phyloP scores from a whole-genome alignment of 2,888 invertebrate genomes.

The Synanthedon vespiformis region DNA sequence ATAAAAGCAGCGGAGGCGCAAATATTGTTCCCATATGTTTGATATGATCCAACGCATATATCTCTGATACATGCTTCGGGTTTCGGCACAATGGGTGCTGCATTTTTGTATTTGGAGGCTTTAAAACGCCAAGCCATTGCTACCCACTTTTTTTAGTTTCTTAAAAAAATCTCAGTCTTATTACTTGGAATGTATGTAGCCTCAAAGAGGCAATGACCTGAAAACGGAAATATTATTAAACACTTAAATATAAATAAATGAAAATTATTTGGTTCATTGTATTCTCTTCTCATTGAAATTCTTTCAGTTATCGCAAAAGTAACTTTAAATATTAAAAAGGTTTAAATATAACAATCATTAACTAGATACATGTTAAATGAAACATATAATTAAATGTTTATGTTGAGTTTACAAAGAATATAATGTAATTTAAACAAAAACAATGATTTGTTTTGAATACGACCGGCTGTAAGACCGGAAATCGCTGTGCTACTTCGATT shows the following conservation, averaged over 20 bases:
- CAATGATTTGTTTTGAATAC: slow-evolving; percentile 62
- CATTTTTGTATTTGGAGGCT: slow-evolving; percentile 98
- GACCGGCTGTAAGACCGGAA: slow-evolving; percentile 55
- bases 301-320: neutral
- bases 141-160: slow-evolving; percentile 34
- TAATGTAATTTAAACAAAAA: slow-evolving; percentile 19
- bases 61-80: slow-evolving; percentile 92
- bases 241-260: slow-evolving; percentile 1
- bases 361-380: neutral
- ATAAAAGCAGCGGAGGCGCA: slow-evolving; percentile 92
- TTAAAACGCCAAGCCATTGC: slow-evolving; percentile 95
- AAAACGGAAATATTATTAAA: slow-evolving; percentile 13
- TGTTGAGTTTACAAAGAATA: slow-evolving; percentile 5
- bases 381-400: neutral
- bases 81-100: slow-evolving; percentile 94
- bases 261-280: slow-evolving; percentile 5
- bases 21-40: slow-evolving; percentile 95
- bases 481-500: slow-evolving; percentile 9
- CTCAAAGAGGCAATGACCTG: slow-evolving; percentile 28
- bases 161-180: slow-evolving; percentile 55
- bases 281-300: neutral
- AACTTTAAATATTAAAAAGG: neutral
- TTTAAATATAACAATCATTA: neutral
- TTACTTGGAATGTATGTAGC: slow-evolving; percentile 53
- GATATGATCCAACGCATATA: slow-evolving; percentile 91